Evolutionary conservation across 2,888 invertebrate genomes (phyloP).

Genomic region (Ichneumoninae sp.): DNA sequence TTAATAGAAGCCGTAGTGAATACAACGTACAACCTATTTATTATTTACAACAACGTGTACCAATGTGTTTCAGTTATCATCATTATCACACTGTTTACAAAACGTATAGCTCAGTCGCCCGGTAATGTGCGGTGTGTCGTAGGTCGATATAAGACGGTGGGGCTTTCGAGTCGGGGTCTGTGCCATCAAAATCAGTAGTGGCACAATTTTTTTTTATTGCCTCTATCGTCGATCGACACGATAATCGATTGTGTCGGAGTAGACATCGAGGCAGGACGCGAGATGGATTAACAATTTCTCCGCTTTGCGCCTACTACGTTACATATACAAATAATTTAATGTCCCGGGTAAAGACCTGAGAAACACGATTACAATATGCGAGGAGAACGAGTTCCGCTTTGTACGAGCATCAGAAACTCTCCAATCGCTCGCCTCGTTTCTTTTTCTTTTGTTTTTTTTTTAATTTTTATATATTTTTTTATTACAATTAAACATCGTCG

Average conservation of each 20-base stretch:
- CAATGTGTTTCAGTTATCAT: constrained; percentile 72
- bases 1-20: constrained; percentile 28
- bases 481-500: constrained; percentile 32
- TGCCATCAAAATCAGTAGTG: not conserved
- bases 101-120: constrained; percentile 76
- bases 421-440: constrained; percentile 51
- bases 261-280: constrained; percentile 1
- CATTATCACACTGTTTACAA: constrained; percentile 80
- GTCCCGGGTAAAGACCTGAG: constrained; percentile 32
- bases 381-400: constrained; percentile 66
- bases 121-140: constrained; percentile 54
- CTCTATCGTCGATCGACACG: constrained; percentile 11
- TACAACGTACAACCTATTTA: constrained; percentile 81
- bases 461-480: not conserved
- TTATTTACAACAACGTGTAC: constrained; percentile 81
- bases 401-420: constrained; percentile 60
- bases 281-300: not conserved
- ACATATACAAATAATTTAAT: constrained; percentile 15
- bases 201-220: constrained; percentile 2
- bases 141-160: constrained; percentile 46
- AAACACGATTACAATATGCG: constrained; percentile 56
- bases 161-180: constrained; percentile 21
- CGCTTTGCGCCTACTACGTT: not conserved
- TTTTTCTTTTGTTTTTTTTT: not conserved
- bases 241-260: not conserved